Evolutionary conservation across 2,797 vertebrate species (phyloP), one percentile per base, ranked within the genome.

Genomic region (Choloepus didactylus): DNA sequence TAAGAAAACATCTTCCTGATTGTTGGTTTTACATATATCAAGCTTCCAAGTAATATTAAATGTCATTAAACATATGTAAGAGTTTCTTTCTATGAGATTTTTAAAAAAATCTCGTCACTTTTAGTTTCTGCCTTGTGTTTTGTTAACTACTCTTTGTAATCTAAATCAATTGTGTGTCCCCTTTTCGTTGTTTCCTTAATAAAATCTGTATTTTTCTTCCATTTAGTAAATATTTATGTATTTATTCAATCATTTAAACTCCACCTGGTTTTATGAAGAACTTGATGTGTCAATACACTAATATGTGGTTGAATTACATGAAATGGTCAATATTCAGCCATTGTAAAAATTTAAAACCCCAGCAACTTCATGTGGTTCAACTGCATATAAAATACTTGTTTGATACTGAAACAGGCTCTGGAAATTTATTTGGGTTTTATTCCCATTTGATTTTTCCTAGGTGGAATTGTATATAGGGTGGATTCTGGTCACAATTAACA

Each of bases 401-500:
- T 23, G 29, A 35, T 8, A 29, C 46, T 3, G 11, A 75, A 56
- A 73, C 46, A 18, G 11, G 8, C 8, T 60, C 41, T 54, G 5
- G 8, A 56, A 35, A 72, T 51, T 8, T 12, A 23, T 6, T 46
- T 56, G 18, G 49, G 59, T 21, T 72, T 38, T 19, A 23, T 9
- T 29, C 14, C 15, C 31, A 31, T 6, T n/a, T 6, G 3, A 5
- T 5, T 35, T 18, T 9, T 4, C 23, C 1, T 9, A 11, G 35
- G 15, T 19, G 4, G 76, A 46, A 12, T 9, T 25, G 3, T 18
- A 0, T 6, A 3, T 1, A 6, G 49, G 10, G 3, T 2, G 29
- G 77, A 25, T 5, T 49, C 82, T 86, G 62, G 10, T 23, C 41
- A 59, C 29, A 9, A 10, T 11, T 25, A 60, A 35, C 1, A 10